phyloP scores from a whole-genome alignment of 2,888 invertebrate species.

The Temnothorax rugatulus region DNA sequence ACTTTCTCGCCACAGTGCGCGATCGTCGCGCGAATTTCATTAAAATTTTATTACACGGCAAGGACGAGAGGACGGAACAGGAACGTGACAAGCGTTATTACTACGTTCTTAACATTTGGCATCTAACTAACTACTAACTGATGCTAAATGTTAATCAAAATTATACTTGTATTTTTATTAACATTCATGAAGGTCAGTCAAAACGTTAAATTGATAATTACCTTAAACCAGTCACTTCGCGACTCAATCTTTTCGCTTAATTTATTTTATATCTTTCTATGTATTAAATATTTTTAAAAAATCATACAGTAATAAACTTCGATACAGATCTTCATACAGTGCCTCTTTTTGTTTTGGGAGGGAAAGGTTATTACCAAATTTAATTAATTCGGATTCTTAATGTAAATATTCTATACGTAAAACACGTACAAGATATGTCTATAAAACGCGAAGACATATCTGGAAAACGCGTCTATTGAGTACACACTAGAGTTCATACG shows the following conservation, averaged over 20 bases:
- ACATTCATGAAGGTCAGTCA: neutral
- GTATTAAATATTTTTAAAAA: neutral
- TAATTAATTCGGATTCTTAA: neutral
- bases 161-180: neutral
- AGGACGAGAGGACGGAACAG: neutral
- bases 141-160: neutral
- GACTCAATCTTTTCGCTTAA: neutral
- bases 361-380: neutral
- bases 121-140: neutral
- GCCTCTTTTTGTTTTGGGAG: neutral
- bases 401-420: neutral
- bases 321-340: neutral
- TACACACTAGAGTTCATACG: neutral
- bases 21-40: slow-evolving; percentile 46
- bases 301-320: no score
- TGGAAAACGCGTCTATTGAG: neutral
- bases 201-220: neutral
- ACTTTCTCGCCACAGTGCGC: slow-evolving; percentile 19
- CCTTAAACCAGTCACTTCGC: neutral
- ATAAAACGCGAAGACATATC: neutral
- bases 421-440: neutral
- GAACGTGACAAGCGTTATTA: slow-evolving; percentile 39
- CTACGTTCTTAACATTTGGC: slow-evolving; percentile 4
- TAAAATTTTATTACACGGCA: slow-evolving; percentile 43
- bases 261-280: neutral